Evolutionary conservation across 2,797 vertebrate genomes (phyloP).

Genomic region (Rhabdomys pumilio): DNA sequence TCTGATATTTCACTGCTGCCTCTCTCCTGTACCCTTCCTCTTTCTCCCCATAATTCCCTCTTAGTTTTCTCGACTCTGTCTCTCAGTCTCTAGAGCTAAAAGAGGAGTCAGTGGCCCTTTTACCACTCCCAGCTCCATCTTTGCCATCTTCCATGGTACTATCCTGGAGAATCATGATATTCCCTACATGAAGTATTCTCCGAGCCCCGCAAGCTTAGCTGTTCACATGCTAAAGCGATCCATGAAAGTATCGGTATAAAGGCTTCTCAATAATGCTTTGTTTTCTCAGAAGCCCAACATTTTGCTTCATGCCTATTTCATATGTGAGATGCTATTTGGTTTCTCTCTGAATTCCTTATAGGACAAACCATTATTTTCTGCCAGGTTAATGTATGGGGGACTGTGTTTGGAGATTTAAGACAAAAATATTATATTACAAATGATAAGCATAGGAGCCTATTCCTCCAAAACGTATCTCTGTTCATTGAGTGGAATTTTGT

Average conservation of each 20-base stretch:
- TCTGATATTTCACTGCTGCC: too few species aligned
- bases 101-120: background rate
- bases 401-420: background rate
- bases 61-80: background rate
- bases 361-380: conserved; percentile 1
- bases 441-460: background rate
- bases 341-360: conserved; percentile 32
- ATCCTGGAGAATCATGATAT: background rate
- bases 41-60: background rate
- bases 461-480: conserved; percentile 10
- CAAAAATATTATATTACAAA: background rate
- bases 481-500: background rate
- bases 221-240: background rate
- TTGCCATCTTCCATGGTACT: background rate
- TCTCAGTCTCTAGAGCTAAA: background rate
- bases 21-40: background rate
- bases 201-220: background rate
- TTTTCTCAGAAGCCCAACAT: background rate
- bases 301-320: background rate
- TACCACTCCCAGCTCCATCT: too few species aligned
- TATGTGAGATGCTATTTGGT: background rate
- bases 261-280: background rate
- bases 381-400: background rate
- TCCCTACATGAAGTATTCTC: background rate
- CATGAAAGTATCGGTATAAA: background rate